These are phyloP conservation scores for Nysson spinosus DNA, from an alignment of 2,888 invertebrate genomes.

Conservation along the genomic window DNA sequence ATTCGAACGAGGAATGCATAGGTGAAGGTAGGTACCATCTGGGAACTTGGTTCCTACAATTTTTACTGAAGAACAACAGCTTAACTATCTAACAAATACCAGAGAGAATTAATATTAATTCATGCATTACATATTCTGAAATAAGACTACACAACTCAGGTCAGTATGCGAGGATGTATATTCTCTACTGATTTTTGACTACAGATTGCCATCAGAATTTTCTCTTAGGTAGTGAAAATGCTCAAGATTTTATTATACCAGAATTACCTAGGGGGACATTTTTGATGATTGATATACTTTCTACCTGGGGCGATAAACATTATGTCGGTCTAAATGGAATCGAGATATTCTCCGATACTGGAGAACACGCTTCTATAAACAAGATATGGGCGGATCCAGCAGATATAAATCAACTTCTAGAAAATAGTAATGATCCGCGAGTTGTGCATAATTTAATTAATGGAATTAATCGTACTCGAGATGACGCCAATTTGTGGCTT, in stretches of 20 bases:
- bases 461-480: slow-evolving; percentile 85
- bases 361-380: slow-evolving; percentile 80
- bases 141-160: no score
- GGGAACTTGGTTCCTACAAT: background rate
- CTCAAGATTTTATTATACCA: slow-evolving; percentile 84
- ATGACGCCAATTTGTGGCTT: slow-evolving; percentile 88
- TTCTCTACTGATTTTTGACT: background rate
- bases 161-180: slow-evolving; percentile 3
- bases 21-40: slow-evolving; percentile 7
- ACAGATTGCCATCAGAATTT: background rate
- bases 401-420: slow-evolving; percentile 83
- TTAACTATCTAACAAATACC: background rate
- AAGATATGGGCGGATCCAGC: slow-evolving; percentile 81
- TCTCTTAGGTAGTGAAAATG: slow-evolving; percentile 3
- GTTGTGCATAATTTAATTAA: slow-evolving; percentile 83
- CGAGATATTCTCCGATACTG: slow-evolving; percentile 84
- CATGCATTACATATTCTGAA: no score
- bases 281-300: slow-evolving; percentile 83
- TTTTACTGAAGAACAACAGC: background rate
- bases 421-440: slow-evolving; percentile 82
- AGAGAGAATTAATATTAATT: background rate
- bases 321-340: slow-evolving; percentile 89
- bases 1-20: background rate
- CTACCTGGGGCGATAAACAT: slow-evolving; percentile 89
- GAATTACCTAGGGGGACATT: slow-evolving; percentile 85